These are phyloP conservation scores for Notospermus geniculatus DNA, from an alignment of 1,140 invertebrate species.

Conservation along the genomic window DNA sequence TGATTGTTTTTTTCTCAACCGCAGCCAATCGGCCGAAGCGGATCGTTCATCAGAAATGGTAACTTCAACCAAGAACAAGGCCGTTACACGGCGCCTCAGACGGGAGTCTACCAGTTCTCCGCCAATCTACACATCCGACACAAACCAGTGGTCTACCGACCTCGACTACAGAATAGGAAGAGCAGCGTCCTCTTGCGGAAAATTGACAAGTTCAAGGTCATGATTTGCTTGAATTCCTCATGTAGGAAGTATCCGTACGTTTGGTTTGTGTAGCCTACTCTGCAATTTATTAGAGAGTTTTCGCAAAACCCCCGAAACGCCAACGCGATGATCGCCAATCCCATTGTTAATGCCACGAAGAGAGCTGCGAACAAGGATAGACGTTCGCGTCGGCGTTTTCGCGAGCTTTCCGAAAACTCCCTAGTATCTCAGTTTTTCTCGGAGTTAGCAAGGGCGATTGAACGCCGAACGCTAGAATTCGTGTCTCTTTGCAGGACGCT, in stretches of 20 bases:
- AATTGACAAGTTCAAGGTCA: constrained; percentile 33
- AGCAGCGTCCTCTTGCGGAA: constrained; percentile 22
- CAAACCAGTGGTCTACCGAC: neutral
- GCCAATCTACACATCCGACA: constrained; percentile 37
- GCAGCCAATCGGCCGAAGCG: constrained; percentile 38
- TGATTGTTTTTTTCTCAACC: constrained; percentile 13
- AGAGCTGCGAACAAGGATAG: no score
- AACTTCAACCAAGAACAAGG: constrained; percentile 37
- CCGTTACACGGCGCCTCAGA: constrained; percentile 34
- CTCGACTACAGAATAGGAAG: constrained; percentile 20
- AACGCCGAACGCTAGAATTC: neutral
- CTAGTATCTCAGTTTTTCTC: no score
- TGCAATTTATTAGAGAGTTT: no score
- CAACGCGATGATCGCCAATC: no score
- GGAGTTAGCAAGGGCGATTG: no score
- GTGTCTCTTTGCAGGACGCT: constrained; percentile 28
- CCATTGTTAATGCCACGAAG: no score
- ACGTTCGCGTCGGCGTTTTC: no score
- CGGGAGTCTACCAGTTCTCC: constrained; percentile 45
- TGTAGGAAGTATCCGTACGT: constrained; percentile 46
- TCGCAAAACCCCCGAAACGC: no score
- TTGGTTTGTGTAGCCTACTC: neutral
- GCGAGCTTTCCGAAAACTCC: no score
- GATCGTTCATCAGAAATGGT: constrained; percentile 38
- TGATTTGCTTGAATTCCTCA: constrained; percentile 41